phyloP scores from a whole-genome alignment of 2,113 vertebrate species.

The Myotis davidii region DNA sequence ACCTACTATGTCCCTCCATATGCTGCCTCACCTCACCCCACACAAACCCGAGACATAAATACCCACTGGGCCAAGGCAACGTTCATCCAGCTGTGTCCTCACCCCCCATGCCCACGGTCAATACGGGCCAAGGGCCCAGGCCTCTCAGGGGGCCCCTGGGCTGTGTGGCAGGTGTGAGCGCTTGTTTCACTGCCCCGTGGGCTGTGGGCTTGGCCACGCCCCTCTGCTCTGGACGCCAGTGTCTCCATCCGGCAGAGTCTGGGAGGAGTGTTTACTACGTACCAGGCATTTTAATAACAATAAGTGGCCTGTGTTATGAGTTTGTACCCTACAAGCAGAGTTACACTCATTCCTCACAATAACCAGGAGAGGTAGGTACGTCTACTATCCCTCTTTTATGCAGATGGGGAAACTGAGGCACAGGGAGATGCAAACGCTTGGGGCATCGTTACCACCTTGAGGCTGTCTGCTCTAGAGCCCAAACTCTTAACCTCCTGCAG shows the following conservation, averaged over 20 bases:
- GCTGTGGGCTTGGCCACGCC: not conserved
- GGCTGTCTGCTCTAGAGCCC: not conserved
- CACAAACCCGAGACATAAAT: not conserved
- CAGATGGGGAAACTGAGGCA: not conserved
- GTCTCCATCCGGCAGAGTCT: too few relatives aligned
- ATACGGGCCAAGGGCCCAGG: not conserved
- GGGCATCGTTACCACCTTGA: not conserved
- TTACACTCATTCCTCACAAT: not conserved
- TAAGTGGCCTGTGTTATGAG: not conserved
- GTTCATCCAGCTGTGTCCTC: not conserved
- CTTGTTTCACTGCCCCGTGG: not conserved
- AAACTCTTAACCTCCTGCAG: not conserved
- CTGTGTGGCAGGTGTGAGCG: too few relatives aligned
- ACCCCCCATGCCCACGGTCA: not conserved
- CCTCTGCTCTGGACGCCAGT: not conserved
- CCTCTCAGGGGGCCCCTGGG: not conserved
- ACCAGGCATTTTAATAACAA: not conserved
- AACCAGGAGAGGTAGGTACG: not conserved
- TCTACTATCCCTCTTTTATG: not conserved
- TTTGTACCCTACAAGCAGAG: not conserved
- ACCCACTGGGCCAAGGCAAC: not conserved
- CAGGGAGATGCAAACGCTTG: not conserved
- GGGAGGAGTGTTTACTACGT: constrained; percentile 17
- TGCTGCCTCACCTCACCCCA: not conserved
- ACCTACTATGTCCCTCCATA: not conserved